phyloP scores from a whole-genome alignment of 92 coral and sea anemone genomes.

The Virgularia gustaviana region DNA sequence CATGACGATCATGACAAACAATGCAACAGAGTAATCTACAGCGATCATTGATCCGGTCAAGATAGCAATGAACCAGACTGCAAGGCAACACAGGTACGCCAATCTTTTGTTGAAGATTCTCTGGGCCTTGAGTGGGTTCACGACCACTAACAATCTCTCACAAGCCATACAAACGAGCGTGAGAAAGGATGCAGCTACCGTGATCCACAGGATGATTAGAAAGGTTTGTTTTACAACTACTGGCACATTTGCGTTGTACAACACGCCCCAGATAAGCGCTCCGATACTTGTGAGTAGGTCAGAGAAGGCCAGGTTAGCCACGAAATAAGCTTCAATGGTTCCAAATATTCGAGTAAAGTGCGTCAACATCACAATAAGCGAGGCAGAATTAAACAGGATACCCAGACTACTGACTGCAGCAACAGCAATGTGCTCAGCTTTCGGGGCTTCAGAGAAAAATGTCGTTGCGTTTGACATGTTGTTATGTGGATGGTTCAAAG shows the following conservation, averaged over 20 bases:
- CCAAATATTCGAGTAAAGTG: conserved; percentile 24
- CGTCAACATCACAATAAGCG: conserved; percentile 5
- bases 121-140: conserved; percentile 9
- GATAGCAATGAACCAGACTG: conserved; percentile 19
- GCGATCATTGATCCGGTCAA: conserved; percentile 6
- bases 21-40: not conserved
- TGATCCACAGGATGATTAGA: not conserved
- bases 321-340: conserved; percentile 5
- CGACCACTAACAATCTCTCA: conserved; percentile 17
- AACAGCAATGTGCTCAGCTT: conserved; percentile 5
- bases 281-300: conserved; percentile 14
- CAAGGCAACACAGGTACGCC: conserved; percentile 14
- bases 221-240: not conserved
- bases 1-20: conserved; percentile 2
- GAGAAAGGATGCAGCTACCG: conserved; percentile 20
- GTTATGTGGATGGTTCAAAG: too few relatives aligned
- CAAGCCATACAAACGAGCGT: conserved; percentile 9
- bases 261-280: not conserved
- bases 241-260: not conserved
- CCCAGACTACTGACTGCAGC: not conserved
- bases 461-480: not conserved
- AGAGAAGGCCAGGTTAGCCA: conserved; percentile 13
- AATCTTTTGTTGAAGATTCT: conserved; percentile 2
- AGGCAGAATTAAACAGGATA: conserved; percentile 7
- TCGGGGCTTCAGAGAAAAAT: not conserved